phyloP scores from a whole-genome alignment of 2,888 invertebrate genomes.

The Dorcus parallelipipedus region DNA sequence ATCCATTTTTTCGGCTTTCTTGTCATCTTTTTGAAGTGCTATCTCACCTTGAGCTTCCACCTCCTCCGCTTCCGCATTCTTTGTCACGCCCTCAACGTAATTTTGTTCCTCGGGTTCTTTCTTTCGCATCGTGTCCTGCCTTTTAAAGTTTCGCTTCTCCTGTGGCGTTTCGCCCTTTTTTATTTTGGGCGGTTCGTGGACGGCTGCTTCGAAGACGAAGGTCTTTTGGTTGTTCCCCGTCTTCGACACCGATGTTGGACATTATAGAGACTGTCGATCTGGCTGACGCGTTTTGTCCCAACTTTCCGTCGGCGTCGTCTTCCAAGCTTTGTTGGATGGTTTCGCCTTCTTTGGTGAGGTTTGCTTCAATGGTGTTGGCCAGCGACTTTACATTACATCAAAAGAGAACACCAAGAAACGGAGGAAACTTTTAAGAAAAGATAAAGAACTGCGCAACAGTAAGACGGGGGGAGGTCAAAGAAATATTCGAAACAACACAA shows the following conservation, averaged over 20 bases:
- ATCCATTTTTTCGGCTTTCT: neutral
- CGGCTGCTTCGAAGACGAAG: slow-evolving; percentile 39
- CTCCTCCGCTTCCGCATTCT: slow-evolving; percentile 5
- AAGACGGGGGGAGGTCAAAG: too few relatives aligned
- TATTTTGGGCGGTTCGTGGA: slow-evolving; percentile 42
- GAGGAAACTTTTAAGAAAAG: too few relatives aligned
- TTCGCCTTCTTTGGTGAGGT: slow-evolving; percentile 25
- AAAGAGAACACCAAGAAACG: too few relatives aligned
- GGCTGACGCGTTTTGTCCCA: slow-evolving; percentile 10
- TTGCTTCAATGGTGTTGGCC: slow-evolving; percentile 25
- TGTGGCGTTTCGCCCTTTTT: neutral
- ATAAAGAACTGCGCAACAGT: too few relatives aligned
- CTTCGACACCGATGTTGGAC: slow-evolving; percentile 42
- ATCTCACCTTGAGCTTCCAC: slow-evolving; percentile 2
- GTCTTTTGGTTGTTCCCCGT: slow-evolving; percentile 39
- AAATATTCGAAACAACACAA: too few relatives aligned
- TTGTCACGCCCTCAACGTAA: too few relatives aligned
- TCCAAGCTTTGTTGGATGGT: too few relatives aligned
- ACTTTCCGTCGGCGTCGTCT: neutral
- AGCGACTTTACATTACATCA: slow-evolving; percentile 16
- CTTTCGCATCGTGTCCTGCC: slow-evolving; percentile 1
- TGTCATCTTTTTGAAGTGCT: neutral
- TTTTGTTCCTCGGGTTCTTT: neutral
- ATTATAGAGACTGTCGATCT: slow-evolving; percentile 36
- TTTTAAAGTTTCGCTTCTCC: neutral